These are phyloP conservation scores for Microctenopoma stevenorrisi DNA, from an alignment of 2,797 vertebrate genomes.

Conservation along the genomic window DNA sequence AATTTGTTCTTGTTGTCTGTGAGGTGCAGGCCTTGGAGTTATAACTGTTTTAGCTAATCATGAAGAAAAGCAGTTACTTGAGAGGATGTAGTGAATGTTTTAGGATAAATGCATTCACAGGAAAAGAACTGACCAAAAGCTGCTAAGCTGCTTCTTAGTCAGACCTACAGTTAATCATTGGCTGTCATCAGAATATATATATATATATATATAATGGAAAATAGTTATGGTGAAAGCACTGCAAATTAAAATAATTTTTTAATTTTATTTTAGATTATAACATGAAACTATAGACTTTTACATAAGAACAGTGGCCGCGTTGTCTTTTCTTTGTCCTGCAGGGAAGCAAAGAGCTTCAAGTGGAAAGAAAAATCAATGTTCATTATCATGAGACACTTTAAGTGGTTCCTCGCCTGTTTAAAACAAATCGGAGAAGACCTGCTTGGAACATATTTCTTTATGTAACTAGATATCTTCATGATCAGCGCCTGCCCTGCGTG, in stretches of 20 bases:
- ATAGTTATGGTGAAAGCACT: conserved; percentile 1
- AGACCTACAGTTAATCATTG: neutral
- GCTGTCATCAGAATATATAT: neutral
- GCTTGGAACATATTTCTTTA: conserved; percentile 33
- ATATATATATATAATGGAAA: neutral
- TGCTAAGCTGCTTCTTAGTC: too few relatives aligned
- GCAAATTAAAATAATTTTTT: conserved; percentile 1
- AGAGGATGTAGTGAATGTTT: neutral
- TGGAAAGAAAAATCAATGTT: conserved; percentile 54
- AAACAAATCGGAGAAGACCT: conserved; percentile 41
- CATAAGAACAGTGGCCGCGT: conserved; percentile 16
- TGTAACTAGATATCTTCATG: conserved; percentile 46
- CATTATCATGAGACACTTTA: conserved; percentile 49
- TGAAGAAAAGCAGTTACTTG: neutral
- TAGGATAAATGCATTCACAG: too few relatives aligned
- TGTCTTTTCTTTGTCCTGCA: conserved; percentile 24
- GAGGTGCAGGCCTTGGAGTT: neutral
- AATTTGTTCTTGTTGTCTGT: neutral
- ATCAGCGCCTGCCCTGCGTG: conserved; percentile 42
- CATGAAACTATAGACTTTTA: conserved; percentile 21
- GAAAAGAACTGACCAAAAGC: too few relatives aligned
- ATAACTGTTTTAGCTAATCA: neutral
- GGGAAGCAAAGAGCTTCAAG: conserved; percentile 41
- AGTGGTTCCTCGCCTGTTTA: conserved; percentile 28
- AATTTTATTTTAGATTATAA: neutral